Conservation (phyloP, 2,888 invertebrate species). For the Asteroscopus sphinx region DNA sequence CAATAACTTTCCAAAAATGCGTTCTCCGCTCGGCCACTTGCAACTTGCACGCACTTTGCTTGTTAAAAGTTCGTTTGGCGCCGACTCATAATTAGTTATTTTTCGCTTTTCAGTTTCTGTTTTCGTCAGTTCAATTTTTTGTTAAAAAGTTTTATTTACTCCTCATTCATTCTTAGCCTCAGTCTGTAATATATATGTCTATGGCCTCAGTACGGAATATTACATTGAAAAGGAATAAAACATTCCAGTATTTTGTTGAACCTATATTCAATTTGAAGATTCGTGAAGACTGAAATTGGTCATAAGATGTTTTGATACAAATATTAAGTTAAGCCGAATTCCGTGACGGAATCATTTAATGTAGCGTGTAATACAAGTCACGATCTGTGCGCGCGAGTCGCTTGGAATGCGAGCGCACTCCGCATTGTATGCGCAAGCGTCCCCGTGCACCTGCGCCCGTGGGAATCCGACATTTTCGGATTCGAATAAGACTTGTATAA, state of each 20-base stretch:
- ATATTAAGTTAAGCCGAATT: slow-evolving; percentile 33
- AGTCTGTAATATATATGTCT: not conserved
- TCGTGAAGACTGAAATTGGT: not conserved
- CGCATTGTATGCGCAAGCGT: slow-evolving; percentile 67
- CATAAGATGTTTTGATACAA: slow-evolving; percentile 26
- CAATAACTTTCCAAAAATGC: no score
- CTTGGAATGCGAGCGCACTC: slow-evolving; percentile 68
- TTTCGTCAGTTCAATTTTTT: no score
- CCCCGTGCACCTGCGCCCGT: slow-evolving; percentile 67
- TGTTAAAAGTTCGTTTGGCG: no score
- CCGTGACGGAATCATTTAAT: slow-evolving; percentile 42
- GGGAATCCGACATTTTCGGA: slow-evolving; percentile 70
- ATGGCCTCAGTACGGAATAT: no score
- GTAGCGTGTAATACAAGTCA: slow-evolving; percentile 64
- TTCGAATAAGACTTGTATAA: slow-evolving; percentile 41
- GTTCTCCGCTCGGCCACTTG: no score
- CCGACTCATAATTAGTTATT: no score
- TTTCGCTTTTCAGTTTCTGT: no score
- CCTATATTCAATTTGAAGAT: not conserved
- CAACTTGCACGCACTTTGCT: no score
- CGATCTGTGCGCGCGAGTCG: slow-evolving; percentile 55
- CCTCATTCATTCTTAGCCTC: not conserved
- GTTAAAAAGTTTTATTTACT: no score
- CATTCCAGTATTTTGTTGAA: no score
- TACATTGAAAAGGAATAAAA: no score